Conservation (phyloP, 2,888 invertebrate species). For the Polydrusus cervinus region DNA sequence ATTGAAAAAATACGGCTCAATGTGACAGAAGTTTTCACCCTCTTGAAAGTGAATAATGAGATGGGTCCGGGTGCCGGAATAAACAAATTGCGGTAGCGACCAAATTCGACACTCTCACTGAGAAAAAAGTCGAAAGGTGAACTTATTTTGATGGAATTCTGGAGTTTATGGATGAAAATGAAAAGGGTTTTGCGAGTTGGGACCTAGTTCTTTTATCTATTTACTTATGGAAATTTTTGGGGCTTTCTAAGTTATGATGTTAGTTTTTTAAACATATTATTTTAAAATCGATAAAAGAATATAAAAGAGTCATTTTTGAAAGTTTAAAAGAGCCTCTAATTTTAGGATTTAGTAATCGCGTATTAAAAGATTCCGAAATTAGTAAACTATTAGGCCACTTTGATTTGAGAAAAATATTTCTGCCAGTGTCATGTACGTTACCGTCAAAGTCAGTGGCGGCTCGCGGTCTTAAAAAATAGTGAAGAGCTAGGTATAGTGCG, state of each 20-base stretch:
- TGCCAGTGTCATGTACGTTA: no score
- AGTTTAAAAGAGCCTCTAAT: no score
- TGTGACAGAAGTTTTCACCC: constrained; percentile 37
- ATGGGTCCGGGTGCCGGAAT: constrained; percentile 38
- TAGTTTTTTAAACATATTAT: no score
- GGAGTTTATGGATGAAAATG: constrained; percentile 26
- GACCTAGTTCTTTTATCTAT: constrained; percentile 16
- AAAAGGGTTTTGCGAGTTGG: constrained; percentile 21
- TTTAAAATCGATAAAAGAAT: no score
- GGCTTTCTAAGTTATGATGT: not conserved
- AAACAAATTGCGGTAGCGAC: constrained; percentile 46
- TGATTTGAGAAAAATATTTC: no score
- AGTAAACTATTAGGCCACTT: no score
- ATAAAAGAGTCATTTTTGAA: no score
- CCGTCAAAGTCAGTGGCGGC: no score
- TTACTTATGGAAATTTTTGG: constrained; percentile 13
- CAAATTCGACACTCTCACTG: constrained; percentile 30
- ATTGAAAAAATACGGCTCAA: constrained; percentile 33
- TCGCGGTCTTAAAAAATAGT: no score
- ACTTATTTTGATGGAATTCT: constrained; percentile 36
- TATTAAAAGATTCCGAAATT: no score
- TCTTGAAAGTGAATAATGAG: constrained; percentile 39
- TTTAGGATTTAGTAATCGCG: no score
- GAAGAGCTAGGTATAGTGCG: no score
- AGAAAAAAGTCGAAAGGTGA: constrained; percentile 36